Conservation (phyloP, 2,797 vertebrate species). For the Smutsia gigantea region DNA sequence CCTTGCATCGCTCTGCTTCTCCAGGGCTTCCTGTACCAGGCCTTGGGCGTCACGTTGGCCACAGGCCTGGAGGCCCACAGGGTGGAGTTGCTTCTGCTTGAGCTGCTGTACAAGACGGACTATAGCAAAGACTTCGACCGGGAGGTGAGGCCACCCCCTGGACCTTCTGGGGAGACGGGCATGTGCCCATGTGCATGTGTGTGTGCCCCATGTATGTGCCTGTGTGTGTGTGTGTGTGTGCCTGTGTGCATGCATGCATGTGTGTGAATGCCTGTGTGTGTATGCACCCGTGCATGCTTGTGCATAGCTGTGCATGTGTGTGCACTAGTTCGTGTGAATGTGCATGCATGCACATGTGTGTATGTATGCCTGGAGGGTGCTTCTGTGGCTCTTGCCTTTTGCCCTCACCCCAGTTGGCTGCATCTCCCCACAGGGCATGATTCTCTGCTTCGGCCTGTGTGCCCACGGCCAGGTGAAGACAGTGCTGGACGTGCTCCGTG, state of each 20-base stretch:
- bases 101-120: conserved; percentile 75
- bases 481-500: conserved; percentile 61
- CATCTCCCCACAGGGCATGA: conserved; percentile 56
- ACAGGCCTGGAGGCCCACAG: conserved; percentile 64
- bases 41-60: conserved; percentile 74
- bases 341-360: accelerated
- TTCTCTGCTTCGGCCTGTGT: conserved; percentile 77
- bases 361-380: no score
- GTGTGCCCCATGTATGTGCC: background rate
- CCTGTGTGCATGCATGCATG: no score
- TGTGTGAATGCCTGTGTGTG: accelerated
- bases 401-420: background rate
- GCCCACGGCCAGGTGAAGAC: conserved; percentile 73
- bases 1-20: background rate
- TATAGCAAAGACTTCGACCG: conserved; percentile 69
- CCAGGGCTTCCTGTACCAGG: conserved; percentile 76
- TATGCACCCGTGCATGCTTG: background rate
- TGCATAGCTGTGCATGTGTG: background rate
- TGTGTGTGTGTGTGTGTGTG: background rate
- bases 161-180: accelerated
- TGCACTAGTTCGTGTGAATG: background rate
- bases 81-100: conserved; percentile 69
- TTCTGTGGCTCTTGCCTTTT: accelerated
- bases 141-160: conserved; percentile 57
- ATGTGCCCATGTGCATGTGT: accelerated